These are phyloP conservation scores for Platerodrilus igneus DNA, from an alignment of 2,888 invertebrate species.

Conservation along the genomic window DNA sequence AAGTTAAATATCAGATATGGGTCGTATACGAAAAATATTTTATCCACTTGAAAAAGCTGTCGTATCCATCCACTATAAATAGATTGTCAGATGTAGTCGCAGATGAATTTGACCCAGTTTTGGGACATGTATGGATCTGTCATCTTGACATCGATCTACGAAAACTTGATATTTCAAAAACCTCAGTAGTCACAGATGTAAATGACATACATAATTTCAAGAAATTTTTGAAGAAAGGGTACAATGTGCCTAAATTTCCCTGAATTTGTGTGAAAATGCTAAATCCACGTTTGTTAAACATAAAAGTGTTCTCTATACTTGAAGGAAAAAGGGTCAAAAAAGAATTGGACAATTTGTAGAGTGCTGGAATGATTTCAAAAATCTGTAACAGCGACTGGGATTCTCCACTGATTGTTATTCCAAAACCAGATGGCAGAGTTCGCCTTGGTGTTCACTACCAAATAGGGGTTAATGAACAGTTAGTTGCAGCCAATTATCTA, in stretches of 20 bases:
- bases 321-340: too few species aligned
- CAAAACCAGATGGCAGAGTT: constrained; percentile 23
- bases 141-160: constrained; percentile 17
- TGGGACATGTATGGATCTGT: constrained; percentile 5
- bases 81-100: background rate
- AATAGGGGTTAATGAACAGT: constrained; percentile 26
- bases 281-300: constrained; percentile 20
- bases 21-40: constrained; percentile 5
- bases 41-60: constrained; percentile 1
- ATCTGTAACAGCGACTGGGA: too few species aligned
- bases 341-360: too few species aligned
- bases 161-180: constrained; percentile 17
- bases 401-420: constrained; percentile 24
- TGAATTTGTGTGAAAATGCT: constrained; percentile 28
- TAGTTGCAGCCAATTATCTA: constrained; percentile 24
- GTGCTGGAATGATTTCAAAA: constrained; percentile 20
- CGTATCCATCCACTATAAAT: constrained; percentile 2
- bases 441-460: constrained; percentile 29
- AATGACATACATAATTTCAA: constrained; percentile 10
- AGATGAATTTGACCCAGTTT: background rate
- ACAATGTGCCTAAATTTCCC: constrained; percentile 22
- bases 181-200: background rate
- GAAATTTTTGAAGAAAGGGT: constrained; percentile 22
- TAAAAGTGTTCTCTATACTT: too few species aligned
- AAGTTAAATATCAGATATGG: constrained; percentile 6